Evolutionary conservation across 2,113 vertebrate genomes (phyloP).

Genomic region (Triplophysa tibetana): DNA sequence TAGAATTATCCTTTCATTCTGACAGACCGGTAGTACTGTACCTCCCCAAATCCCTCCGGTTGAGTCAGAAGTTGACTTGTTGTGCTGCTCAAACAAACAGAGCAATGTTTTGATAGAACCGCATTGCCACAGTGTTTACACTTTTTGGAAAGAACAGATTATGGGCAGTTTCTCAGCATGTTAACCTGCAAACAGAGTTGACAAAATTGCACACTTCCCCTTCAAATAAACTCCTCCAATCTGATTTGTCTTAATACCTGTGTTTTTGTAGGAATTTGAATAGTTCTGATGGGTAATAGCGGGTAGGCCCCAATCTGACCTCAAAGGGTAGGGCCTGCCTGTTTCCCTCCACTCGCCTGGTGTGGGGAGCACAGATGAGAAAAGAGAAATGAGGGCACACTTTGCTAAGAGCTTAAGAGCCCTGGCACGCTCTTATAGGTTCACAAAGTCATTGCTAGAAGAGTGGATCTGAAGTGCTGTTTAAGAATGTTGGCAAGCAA

Average conservation of each 20-base stretch:
- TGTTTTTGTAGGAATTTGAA: constrained; percentile 8
- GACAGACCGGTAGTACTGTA: not conserved
- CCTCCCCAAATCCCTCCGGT: not conserved
- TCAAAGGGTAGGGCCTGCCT: constrained; percentile 1
- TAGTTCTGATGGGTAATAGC: not conserved
- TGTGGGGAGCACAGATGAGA: not conserved
- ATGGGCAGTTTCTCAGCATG: not conserved
- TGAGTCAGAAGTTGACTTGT: not conserved
- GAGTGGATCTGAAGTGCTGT: not conserved
- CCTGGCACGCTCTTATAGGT: not conserved
- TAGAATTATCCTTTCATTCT: not conserved
- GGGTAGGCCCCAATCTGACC: not conserved
- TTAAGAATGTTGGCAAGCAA: too few species aligned
- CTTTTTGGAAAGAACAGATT: not conserved
- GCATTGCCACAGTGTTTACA: not conserved
- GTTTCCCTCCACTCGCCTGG: not conserved
- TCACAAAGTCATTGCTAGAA: not conserved
- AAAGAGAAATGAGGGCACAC: not conserved
- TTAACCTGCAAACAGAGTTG: not conserved
- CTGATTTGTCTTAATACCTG: too few species aligned
- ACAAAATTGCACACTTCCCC: not conserved
- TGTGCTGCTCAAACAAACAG: not conserved
- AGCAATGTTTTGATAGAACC: not conserved
- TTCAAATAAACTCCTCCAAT: not conserved
- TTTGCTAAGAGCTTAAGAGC: not conserved